phyloP scores from a whole-genome alignment of 2,888 invertebrate genomes.

The Polyommatus icarus region DNA sequence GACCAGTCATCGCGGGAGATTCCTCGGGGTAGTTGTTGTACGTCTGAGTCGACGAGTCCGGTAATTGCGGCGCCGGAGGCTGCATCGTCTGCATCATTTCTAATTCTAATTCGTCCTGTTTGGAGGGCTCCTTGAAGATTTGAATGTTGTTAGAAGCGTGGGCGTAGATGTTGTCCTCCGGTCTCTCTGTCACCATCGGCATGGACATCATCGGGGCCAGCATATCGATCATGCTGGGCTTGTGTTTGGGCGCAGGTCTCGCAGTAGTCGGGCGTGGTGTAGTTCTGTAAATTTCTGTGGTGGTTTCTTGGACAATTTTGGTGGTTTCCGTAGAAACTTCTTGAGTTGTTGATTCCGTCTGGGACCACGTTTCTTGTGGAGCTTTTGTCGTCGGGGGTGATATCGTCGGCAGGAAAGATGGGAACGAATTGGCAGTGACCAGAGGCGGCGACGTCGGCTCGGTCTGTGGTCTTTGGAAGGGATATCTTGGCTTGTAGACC shows the following conservation, averaged over 20 bases:
- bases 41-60: conserved; percentile 50
- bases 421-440: conserved; percentile 50
- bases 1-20: conserved; percentile 48
- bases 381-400: conserved; percentile 52
- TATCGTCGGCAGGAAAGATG: conserved; percentile 63
- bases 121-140: conserved; percentile 59
- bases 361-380: conserved; percentile 49
- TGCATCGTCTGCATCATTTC: conserved; percentile 83
- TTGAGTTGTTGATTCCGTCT: conserved; percentile 50
- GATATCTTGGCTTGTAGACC: not conserved
- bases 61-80: conserved; percentile 69
- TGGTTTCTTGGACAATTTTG: conserved; percentile 53
- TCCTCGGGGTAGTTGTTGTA: conserved; percentile 53
- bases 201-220: conserved; percentile 71
- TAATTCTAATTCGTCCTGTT: conserved; percentile 57
- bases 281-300: conserved; percentile 51
- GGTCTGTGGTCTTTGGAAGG: conserved; percentile 36
- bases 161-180: conserved; percentile 69
- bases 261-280: conserved; percentile 48
- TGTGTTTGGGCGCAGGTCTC: conserved; percentile 46
- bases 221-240: conserved; percentile 63
- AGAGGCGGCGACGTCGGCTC: conserved; percentile 63
- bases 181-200: conserved; percentile 67
- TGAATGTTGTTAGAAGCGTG: conserved; percentile 70
- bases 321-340: conserved; percentile 51